A percentile compares a stretch with the other conserved stretches of the same genome.
These are phyloP conservation scores for Hanleya hanleyi DNA, from an alignment of 2,888 invertebrate species.

Conservation along the genomic window DNA sequence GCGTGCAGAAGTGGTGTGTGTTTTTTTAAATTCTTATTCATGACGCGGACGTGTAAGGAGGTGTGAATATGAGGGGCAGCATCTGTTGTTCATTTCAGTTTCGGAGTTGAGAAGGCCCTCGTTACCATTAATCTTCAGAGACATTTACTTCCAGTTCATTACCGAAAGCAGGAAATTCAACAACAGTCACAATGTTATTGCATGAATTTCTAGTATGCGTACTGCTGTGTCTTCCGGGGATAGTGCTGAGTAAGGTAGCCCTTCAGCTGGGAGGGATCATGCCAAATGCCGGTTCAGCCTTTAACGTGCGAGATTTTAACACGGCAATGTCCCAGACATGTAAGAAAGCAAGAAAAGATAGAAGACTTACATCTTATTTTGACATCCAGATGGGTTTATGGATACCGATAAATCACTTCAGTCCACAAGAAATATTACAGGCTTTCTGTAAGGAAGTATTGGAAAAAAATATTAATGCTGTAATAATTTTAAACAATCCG, in stretches of 20 bases:
- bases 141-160: no score
- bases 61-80: no score
- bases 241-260: not conserved
- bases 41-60: no score
- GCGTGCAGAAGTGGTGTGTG: no score
- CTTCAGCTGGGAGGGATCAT: slow-evolving; percentile 5
- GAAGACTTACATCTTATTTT: not conserved
- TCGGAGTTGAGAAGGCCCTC: no score
- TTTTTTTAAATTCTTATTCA: no score
- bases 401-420: slow-evolving; percentile 8
- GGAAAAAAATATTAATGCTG: slow-evolving; percentile 72
- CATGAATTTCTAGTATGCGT: not conserved
- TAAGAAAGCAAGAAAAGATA: not conserved
- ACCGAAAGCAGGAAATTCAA: no score
- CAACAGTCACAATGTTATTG: not conserved
- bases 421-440: slow-evolving; percentile 59
- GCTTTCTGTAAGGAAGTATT: slow-evolving; percentile 62
- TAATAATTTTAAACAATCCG: slow-evolving; percentile 95
- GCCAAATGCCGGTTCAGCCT: not conserved
- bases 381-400: not conserved
- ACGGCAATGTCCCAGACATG: not conserved
- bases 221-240: not conserved
- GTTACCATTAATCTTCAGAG: no score
- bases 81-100: no score
- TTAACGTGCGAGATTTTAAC: not conserved